These are phyloP conservation scores for Ophion costatus DNA, from an alignment of 2,888 invertebrate genomes.

Conservation along the genomic window DNA sequence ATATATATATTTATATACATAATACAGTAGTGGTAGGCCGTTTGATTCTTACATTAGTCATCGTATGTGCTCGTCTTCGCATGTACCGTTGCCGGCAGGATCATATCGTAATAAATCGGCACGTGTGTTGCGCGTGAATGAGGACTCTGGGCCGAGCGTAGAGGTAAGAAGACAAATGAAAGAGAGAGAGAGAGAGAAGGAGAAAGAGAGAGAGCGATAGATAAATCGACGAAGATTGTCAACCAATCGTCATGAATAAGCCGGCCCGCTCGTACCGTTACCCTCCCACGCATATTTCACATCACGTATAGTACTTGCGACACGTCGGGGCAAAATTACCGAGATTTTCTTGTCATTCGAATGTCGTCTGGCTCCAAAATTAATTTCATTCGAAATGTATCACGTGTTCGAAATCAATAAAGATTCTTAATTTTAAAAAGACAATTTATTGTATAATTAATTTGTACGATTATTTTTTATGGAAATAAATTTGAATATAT, in stretches of 20 bases:
- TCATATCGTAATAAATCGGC: slow-evolving; percentile 52
- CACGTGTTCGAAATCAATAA: no score
- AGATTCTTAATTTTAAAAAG: no score
- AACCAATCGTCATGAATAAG: slow-evolving; percentile 44
- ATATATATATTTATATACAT: no score
- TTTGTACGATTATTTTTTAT: no score
- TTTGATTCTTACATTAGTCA: slow-evolving; percentile 12
- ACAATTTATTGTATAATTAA: no score
- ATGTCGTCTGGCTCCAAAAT: not conserved
- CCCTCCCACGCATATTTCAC: slow-evolving; percentile 41
- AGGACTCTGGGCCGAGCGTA: slow-evolving; percentile 41
- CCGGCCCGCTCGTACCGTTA: slow-evolving; percentile 53
- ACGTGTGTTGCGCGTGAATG: slow-evolving; percentile 59
- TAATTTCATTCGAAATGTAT: not conserved
- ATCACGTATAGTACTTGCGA: slow-evolving; percentile 29
- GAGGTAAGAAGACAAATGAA: no score
- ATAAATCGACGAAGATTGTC: slow-evolving; percentile 31
- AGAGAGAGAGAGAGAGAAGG: not conserved
- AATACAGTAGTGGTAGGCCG: not conserved
- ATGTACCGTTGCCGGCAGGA: slow-evolving; percentile 32
- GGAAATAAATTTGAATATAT: no score
- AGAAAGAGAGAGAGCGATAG: not conserved
- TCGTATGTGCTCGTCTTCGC: slow-evolving; percentile 28
- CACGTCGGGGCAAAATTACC: slow-evolving; percentile 15
- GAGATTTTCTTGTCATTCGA: slow-evolving; percentile 27